phyloP scores from a whole-genome alignment of 2,888 invertebrate species.

The Habrosyne pyritoides region DNA sequence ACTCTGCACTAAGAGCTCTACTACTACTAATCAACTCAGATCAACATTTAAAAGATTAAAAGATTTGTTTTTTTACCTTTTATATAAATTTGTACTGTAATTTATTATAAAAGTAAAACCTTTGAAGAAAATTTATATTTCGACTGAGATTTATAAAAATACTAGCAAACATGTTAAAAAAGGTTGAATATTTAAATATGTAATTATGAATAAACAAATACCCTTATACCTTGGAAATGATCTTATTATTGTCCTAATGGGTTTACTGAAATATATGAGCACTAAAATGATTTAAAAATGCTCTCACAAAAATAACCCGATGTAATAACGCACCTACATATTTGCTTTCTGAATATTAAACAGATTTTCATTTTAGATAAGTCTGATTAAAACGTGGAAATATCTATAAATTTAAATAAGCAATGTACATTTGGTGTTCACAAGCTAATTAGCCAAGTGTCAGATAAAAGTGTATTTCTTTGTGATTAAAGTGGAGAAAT shows the following conservation, averaged over 20 bases:
- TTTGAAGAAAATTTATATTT: neutral
- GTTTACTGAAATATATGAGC: neutral
- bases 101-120: too few species aligned
- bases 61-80: too few species aligned
- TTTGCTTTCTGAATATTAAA: constrained; percentile 21
- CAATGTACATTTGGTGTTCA: neutral
- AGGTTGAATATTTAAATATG: neutral
- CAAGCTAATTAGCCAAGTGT: neutral
- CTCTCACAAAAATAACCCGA: neutral
- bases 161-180: too few species aligned
- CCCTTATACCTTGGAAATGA: neutral
- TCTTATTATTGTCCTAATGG: neutral
- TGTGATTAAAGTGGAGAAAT: too few species aligned
- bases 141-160: neutral
- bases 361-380: constrained; percentile 37
- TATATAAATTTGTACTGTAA: too few species aligned
- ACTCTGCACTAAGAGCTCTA: too few species aligned
- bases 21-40: too few species aligned
- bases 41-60: too few species aligned
- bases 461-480: neutral
- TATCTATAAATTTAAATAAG: constrained; percentile 20
- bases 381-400: constrained; percentile 23
- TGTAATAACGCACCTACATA: constrained; percentile 7
- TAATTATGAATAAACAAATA: too few species aligned
- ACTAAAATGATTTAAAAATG: neutral